Base-by-base conservation (phyloP, 2,888 invertebrate genomes). In the Monochamus alternatus region DNA sequence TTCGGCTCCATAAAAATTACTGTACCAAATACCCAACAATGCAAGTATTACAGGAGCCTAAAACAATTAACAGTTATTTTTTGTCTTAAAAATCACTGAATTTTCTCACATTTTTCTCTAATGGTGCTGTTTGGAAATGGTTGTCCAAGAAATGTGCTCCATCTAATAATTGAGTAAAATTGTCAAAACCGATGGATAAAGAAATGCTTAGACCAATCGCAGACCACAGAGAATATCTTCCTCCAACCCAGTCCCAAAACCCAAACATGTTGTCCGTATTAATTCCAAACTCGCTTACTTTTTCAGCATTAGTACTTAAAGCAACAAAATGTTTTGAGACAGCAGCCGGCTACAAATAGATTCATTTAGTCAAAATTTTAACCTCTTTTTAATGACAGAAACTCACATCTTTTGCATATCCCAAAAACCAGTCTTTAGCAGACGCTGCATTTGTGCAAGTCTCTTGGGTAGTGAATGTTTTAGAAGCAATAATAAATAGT, bases 201-300 rank as follows among this genome's bases (percentile, higher is more conserved):
- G 96, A 96, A 88, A 99, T 98, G 3, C 98, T 98, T 30, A 99
- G 91, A 52, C 99, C 99, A 89, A 99, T 99, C 3, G 99, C 99
- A 0, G 99, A 99, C 99, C 99, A 99, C 9, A 99, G 91, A 0
- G 99, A 99, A 87, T 93, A 97, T 86, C 99, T 94, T 83, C 99
- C 99, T 51, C 99, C 99, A 62, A 99, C 99, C 98, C 99, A 99
- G 90, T 99, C 99, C 99, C 99, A 99, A 90, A 99, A 99, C 31
- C 96, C 98, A 90, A 99, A 99, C 98, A 99, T 99, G 88, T 99
- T 99, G 82, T 94, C 94, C 80, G 96, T 93, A 88, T 98, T 96
- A 85, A 99, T 99, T 14, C 99, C 99, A 90, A 99, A 99, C 51
- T 95, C 97, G 31, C 94, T 95, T n/a, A 98, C 99, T 89, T 98